Conservation (phyloP, 2,888 invertebrate species). For the Drosophila fulvimacula region DNA sequence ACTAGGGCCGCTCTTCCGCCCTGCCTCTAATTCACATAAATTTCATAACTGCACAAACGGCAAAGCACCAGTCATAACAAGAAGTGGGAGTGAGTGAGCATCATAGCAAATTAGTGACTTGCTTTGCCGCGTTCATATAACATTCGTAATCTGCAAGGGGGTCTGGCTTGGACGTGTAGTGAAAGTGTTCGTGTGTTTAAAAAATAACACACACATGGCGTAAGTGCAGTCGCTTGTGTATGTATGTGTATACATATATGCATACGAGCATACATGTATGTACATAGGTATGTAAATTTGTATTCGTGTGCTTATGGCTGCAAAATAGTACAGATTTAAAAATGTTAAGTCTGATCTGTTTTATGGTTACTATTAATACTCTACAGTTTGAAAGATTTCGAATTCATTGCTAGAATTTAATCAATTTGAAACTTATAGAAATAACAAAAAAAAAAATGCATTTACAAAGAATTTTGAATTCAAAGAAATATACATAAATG, state of each 20-base stretch:
- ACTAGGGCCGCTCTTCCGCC: not conserved
- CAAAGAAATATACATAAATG: not conserved
- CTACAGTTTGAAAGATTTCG: not conserved
- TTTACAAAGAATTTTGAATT: constrained; percentile 25
- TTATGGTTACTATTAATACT: not conserved
- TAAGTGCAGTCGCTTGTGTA: not conserved
- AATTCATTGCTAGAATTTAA: not conserved
- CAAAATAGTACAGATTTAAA: not conserved
- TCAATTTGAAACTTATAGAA: not conserved
- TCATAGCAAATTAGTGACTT: not conserved
- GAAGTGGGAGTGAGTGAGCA: not conserved
- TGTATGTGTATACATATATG: not conserved
- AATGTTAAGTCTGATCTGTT: not conserved
- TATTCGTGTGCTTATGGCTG: not conserved
- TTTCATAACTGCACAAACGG: not conserved
- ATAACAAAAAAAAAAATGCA: constrained; percentile 19
- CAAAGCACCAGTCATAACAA: too few relatives aligned
- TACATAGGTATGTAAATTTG: not conserved
- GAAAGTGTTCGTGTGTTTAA: too few relatives aligned
- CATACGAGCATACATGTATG: not conserved
- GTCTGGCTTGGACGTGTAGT: not conserved
- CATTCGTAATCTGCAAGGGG: not conserved
- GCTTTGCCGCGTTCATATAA: not conserved
- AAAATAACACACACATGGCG: not conserved
- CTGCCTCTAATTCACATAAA: not conserved